Evolutionary conservation across 2,113 vertebrate species (phyloP), one percentile per base, ranked within the genome.

Genomic region (Myrmecobius fasciatus): DNA sequence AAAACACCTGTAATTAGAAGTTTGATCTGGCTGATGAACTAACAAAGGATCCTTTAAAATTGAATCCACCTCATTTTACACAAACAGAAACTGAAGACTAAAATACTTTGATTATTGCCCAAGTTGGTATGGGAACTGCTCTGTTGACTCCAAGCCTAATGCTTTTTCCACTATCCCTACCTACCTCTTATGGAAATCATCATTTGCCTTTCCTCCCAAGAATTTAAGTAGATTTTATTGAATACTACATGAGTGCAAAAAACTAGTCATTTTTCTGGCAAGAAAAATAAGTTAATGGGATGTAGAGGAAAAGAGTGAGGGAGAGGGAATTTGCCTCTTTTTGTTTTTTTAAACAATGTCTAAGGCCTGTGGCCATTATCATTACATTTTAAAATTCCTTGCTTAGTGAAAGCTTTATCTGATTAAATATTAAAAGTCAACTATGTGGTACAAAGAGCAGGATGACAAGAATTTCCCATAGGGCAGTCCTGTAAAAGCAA

Each of bases 401-500:
- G 3, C 47, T 90, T 90, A 48, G 47, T 90, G 25, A 48, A 91
- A 90, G 46, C 53, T 97, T 97, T 96, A 95, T 96, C 92, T 95
- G 95, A 94, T 97, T 94, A 97, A 96, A 93, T 51, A 96, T 96
- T 97, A 93, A 97, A 94, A 92, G 53, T 24, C 36, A 95, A 49
- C n/a, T 20, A 1, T 90, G 25, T 90, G 89, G 89, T 47, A 49
- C 8, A 2, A 48, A 43, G n/a, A 43, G n/a, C n/a, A 83, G 67
- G 67, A 43, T 83, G 67, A 83, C 67, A 43, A n/a, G 7, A 43
- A 43, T 83, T 75, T 83, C n/a, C 36, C 67, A 83, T n/a, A 83
- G n/a, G 17, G 17, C 36, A 22, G n/a, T 83, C 43, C 36, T 43
- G 5, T 83, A 83, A 83, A 83, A 83, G 67, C 17, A 83, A 83